Base-by-base conservation (phyloP, 92 coral and sea anemone species). In the Palythoa caribaeorum region DNA sequence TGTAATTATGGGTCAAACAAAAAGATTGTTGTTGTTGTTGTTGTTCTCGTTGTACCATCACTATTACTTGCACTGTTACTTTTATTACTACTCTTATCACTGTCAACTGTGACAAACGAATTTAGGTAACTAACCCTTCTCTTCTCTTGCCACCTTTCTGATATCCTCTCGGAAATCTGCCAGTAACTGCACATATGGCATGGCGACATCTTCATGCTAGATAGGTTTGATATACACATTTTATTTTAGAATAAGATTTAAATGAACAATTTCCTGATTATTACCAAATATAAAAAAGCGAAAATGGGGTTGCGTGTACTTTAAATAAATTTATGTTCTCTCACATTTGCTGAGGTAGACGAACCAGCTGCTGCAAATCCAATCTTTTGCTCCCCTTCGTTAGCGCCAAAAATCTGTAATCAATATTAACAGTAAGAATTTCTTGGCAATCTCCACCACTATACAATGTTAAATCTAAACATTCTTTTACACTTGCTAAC, bases 131-230 rank as follows among this genome's bases (percentile, higher is more conserved):
- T 53, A 48, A 94, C 98, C 99, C 91, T 95, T 97, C 38, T 91
- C 98, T 65, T 97, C 98, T 59, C 99, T 90, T 2, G 98, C 99
- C 68, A 97, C 90, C 62, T 87, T 88, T 69, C 99, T 89, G 35
- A 95, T 87, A 51, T 97, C 95, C 72, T 97, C 99, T 80, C 99
- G 91, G 77, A 97, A 97, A 90, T 97, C 98, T 7, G 99, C 97
- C 87, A 97, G 90, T 2, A 97, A 89, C 78, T 97, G 96, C 0
- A 97, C 99, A 73, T 95, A 97, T 0, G 99, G 99, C 90, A 97
- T 83, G 8, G 99, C 99, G 52, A 95, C 83, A 39, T 97, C 99
- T 78, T 97, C 99, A 2, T 88, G 98, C 98, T 95, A 75, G 0
- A 39, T 9, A 70, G 38, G 10, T 9, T 5, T 9, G 21, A 16